Base-by-base conservation (phyloP, 2,113 vertebrate species). In the Caretta caretta region DNA sequence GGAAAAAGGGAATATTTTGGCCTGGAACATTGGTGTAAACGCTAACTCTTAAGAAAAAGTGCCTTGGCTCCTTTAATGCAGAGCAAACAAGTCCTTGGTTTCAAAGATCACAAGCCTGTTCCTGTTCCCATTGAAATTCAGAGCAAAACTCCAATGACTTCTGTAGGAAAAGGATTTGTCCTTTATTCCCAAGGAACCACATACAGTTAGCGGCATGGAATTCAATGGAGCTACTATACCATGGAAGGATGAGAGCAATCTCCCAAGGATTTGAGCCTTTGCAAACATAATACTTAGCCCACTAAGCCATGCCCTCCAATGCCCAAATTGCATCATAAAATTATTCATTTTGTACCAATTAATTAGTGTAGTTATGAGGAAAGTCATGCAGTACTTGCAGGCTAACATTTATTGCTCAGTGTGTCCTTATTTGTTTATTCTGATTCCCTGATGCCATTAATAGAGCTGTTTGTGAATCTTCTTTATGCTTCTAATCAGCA, bases 291-390 rank as follows among this genome's bases (percentile, higher is more conserved):
- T 86, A 92, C 84, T 97, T 97, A 95, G 96, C 96, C 96, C 93
- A 97, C 20, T 2, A 97, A 85, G 84, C 86, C 48, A 91, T 95
- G 94, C 84, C 90, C 90, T 97, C 96, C 96, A 96, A 96, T 97
- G 95, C 88, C 75, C 89, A 87, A 82, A 80, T 76, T 92, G 48
- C 94, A 94, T 97, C 92, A 96, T 94, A 96, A 97, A 96, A 97
- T 96, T 95, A 97, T 97, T 98, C 96, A 65, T 96, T 95, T 95
- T 87, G 91, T 91, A 96, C 84, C 96, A 97, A 97, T 98, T 98
- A 98, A 98, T 98, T 98, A 98, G 92, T 95, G 89, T 97, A 96
- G 92, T 98, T 97, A 97, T 82, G 88, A 97, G 94, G 94, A 97
- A 98, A 96, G 83, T 69, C 93, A 95, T 94, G 92, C 88, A 95